Evolutionary conservation across 1,140 invertebrate genomes (phyloP).

Genomic region (Meloidogyne exigua): DNA sequence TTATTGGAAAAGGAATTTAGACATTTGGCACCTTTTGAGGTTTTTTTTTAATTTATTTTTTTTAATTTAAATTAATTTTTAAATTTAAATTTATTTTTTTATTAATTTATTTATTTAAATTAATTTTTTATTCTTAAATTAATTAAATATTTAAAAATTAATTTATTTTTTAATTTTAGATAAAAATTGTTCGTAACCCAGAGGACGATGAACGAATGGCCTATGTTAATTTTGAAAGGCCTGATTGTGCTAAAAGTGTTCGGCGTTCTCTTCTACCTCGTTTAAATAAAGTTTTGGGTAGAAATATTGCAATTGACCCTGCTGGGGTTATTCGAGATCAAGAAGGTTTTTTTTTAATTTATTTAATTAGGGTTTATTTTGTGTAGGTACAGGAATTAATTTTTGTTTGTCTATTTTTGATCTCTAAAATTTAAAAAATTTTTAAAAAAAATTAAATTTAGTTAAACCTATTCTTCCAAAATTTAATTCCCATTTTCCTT

Average conservation of each 20-base stretch:
- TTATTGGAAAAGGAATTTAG: slow-evolving; percentile 47
- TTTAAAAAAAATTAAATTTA: too few relatives aligned
- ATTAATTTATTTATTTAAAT: too few relatives aligned
- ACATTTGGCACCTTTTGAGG: slow-evolving; percentile 51
- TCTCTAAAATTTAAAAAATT: too few relatives aligned
- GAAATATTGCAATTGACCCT: slow-evolving; percentile 42
- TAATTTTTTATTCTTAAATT: too few relatives aligned
- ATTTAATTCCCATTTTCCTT: too few relatives aligned
- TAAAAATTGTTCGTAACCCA: slow-evolving; percentile 56
- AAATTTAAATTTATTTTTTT: too few relatives aligned
- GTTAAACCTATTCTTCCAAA: too few relatives aligned
- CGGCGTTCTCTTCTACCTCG: slow-evolving; percentile 37
- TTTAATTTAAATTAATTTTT: too few relatives aligned
- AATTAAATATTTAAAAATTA: too few relatives aligned
- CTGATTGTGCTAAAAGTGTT: slow-evolving; percentile 48
- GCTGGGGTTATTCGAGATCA: slow-evolving; percentile 54
- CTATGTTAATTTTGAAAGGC: slow-evolving; percentile 50
- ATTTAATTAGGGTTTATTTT: too few relatives aligned
- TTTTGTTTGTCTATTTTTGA: too few relatives aligned
- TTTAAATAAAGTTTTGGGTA: slow-evolving; percentile 42
- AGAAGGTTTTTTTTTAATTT: slow-evolving; percentile 45
- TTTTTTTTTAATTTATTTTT: slow-evolving; percentile 17
- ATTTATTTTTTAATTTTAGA: slow-evolving; percentile 48
- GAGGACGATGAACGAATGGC: slow-evolving; percentile 52
- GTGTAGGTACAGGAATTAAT: too few relatives aligned